These are phyloP conservation scores for Pachyramphus minor DNA, from an alignment of 2,113 vertebrate genomes.

Conservation along the genomic window DNA sequence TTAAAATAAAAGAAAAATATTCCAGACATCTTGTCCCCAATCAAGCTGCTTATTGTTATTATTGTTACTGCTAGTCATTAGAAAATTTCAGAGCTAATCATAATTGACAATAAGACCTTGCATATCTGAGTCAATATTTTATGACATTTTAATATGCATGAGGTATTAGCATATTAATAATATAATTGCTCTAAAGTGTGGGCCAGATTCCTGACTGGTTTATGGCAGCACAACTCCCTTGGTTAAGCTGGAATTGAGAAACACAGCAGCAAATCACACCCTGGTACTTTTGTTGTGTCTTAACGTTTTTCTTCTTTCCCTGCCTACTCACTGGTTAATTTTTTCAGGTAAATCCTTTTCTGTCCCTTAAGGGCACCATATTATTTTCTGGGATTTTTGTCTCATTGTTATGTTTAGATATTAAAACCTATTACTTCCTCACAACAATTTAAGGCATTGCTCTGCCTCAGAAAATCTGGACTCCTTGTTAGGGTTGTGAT, in stretches of 20 bases:
- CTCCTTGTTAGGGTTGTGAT: not conserved
- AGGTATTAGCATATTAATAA: not conserved
- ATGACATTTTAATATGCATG: constrained; percentile 25
- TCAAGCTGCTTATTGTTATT: constrained; percentile 39
- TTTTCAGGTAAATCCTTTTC: not conserved
- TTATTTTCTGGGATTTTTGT: not conserved
- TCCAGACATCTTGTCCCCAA: not conserved
- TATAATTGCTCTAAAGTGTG: not conserved
- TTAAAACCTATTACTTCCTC: not conserved
- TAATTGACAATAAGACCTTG: constrained; percentile 33
- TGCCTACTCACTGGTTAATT: not conserved
- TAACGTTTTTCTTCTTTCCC: not conserved
- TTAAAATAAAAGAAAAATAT: not conserved
- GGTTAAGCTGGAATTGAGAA: not conserved
- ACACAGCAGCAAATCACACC: not conserved
- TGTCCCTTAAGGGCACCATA: not conserved
- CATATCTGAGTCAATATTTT: constrained; percentile 44
- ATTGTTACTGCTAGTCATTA: constrained; percentile 32
- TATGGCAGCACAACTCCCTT: not conserved
- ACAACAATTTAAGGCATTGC: not conserved
- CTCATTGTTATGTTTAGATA: not conserved
- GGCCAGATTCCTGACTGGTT: not conserved
- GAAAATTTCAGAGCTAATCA: constrained; percentile 25
- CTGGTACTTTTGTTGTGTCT: not conserved
- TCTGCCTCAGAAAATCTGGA: not conserved